A percentile compares a stretch with the other conserved stretches of the same genome.
Evolutionary conservation across 2,113 vertebrate species (phyloP).

Genomic region (Chaetodon auriga): DNA sequence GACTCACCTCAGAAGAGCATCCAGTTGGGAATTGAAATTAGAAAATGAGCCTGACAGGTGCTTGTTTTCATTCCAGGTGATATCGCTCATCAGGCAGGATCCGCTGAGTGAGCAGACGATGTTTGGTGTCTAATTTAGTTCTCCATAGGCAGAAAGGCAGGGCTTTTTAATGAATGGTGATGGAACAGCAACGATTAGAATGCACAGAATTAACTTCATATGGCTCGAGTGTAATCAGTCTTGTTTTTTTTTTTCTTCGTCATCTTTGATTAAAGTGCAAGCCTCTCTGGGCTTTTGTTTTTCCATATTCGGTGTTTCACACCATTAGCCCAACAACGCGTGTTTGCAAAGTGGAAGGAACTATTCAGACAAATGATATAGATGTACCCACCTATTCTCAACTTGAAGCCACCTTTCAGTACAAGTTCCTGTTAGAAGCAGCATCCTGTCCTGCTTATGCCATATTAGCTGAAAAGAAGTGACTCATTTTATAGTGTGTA

Average conservation of each 20-base stretch:
- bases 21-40: constrained; percentile 54
- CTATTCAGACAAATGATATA: constrained; percentile 30
- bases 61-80: constrained; percentile 70
- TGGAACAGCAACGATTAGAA: constrained; percentile 53
- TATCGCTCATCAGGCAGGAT: constrained; percentile 62
- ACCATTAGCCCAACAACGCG: constrained; percentile 3
- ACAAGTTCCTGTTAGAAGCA: background rate
- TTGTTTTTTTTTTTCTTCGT: constrained; percentile 15
- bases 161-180: constrained; percentile 66
- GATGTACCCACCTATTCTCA: constrained; percentile 12
- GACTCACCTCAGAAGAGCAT: constrained; percentile 12
- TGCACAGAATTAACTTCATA: constrained; percentile 48
- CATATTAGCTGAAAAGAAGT: background rate
- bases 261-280: constrained; percentile 53
- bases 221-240: constrained; percentile 29
- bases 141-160: constrained; percentile 43
- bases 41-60: constrained; percentile 70
- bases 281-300: constrained; percentile 34
- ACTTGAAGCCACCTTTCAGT: constrained; percentile 9
- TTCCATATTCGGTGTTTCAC: constrained; percentile 13
- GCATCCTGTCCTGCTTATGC: constrained; percentile 1
- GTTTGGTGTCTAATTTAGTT: constrained; percentile 70
- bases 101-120: constrained; percentile 53
- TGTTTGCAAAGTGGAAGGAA: constrained; percentile 34
- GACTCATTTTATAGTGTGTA: background rate